Evolutionary conservation across 2,797 vertebrate species (phyloP).

Genomic region (Synanceia verrucosa): DNA sequence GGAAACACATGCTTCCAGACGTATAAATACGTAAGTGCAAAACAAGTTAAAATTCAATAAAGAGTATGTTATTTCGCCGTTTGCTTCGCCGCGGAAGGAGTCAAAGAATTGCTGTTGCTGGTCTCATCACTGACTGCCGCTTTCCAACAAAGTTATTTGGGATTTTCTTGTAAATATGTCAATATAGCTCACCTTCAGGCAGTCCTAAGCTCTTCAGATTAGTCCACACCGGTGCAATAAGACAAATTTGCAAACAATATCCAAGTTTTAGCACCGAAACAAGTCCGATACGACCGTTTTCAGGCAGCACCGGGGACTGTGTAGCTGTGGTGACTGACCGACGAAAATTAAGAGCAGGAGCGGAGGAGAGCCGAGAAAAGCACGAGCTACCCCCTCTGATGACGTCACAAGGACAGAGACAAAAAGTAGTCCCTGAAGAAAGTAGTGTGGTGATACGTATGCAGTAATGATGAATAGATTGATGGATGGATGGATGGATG

Average conservation of each 20-base stretch:
- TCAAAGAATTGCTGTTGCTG: background rate
- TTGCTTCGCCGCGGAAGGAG: background rate
- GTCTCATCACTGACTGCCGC: background rate
- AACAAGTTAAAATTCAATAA: background rate
- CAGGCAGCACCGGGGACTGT: no score
- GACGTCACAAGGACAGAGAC: conserved; percentile 7
- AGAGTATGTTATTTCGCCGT: background rate
- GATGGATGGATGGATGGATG: no score
- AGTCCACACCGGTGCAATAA: background rate
- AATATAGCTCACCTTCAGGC: background rate
- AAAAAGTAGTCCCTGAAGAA: background rate
- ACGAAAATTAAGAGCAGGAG: background rate
- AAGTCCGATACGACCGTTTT: background rate
- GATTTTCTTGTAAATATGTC: fast-evolving
- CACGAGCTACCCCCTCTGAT: background rate
- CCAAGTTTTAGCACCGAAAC: background rate
- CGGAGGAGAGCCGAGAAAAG: background rate
- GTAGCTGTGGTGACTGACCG: fast-evolving
- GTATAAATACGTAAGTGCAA: background rate
- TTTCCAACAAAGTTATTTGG: background rate
- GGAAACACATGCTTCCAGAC: no score
- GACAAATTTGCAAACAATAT: background rate
- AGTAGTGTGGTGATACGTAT: background rate
- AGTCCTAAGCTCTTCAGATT: background rate
- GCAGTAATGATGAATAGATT: no score